These are phyloP conservation scores for Aleiodes leptofemur DNA, from an alignment of 2,888 invertebrate genomes.

Conservation along the genomic window DNA sequence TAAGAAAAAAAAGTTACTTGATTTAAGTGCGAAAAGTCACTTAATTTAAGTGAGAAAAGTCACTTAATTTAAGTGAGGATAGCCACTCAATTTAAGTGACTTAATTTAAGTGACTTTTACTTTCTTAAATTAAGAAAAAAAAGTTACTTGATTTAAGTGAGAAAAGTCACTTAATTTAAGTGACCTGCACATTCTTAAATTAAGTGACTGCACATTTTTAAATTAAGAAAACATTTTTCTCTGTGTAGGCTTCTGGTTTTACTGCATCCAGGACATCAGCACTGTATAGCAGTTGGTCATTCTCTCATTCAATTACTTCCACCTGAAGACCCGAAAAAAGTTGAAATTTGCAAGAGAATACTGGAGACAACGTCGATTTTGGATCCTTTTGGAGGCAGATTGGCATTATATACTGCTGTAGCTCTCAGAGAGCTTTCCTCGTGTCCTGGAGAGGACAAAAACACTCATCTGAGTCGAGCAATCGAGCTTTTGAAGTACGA, in stretches of 20 bases:
- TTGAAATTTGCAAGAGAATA: conserved; percentile 82
- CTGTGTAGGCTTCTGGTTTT: conserved; percentile 72
- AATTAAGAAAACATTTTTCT: too few relatives aligned
- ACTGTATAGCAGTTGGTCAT: conserved; percentile 88
- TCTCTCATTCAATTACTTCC: conserved; percentile 85
- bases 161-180: too few relatives aligned
- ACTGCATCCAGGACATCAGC: conserved; percentile 90
- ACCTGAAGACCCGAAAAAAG: conserved; percentile 80
- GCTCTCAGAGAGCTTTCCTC: conserved; percentile 82
- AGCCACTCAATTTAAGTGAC: too few relatives aligned
- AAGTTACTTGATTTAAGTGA: too few relatives aligned
- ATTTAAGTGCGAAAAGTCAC: too few relatives aligned
- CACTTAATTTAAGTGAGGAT: too few relatives aligned
- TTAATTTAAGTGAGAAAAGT: too few relatives aligned
- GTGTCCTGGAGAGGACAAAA: conserved; percentile 65
- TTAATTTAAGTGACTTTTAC: too few relatives aligned
- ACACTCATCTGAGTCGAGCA: conserved; percentile 65
- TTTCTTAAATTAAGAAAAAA: too few relatives aligned
- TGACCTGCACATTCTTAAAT: too few relatives aligned
- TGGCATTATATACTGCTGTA: conserved; percentile 87
- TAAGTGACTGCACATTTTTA: too few relatives aligned
- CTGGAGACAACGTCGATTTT: conserved; percentile 80
- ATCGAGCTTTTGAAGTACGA: conserved; percentile 69
- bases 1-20: too few relatives aligned
- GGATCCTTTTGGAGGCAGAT: conserved; percentile 85